Conservation (phyloP, 2,113 vertebrate species). For the Falcunculus frontatus region DNA sequence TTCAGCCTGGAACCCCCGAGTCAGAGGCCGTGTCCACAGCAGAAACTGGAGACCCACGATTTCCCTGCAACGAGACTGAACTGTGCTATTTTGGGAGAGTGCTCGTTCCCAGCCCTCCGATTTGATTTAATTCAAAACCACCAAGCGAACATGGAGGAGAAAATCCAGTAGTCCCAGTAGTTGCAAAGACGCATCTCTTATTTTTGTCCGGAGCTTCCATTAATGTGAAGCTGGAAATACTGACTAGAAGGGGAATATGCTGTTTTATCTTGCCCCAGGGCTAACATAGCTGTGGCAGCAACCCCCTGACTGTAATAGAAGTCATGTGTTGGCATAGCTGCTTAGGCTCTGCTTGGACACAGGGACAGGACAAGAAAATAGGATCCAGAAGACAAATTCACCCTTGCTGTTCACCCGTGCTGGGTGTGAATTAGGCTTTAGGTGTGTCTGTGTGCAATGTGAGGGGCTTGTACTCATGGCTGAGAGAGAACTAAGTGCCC, state of each 20-base stretch:
- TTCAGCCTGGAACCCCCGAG: not conserved
- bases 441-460: fast-evolving
- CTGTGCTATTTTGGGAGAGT: not conserved
- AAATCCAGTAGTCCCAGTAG: not conserved
- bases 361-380: not conserved
- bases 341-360: not conserved
- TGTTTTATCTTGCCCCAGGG: not conserved
- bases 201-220: not conserved
- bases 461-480: not conserved
- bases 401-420: not conserved
- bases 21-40: not conserved
- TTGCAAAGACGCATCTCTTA: not conserved
- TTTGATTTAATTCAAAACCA: not conserved
- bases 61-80: not conserved
- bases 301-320: not conserved
- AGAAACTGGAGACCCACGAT: not conserved
- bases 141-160: not conserved
- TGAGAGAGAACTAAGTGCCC: fast-evolving
- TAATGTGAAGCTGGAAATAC: not conserved
- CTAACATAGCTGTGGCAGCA: not conserved
- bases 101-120: not conserved
- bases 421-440: not conserved
- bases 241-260: not conserved
- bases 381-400: not conserved
- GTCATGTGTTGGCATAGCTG: not conserved